Conservation (phyloP, 2,888 invertebrate species). For the Incurvaria masculella region DNA sequence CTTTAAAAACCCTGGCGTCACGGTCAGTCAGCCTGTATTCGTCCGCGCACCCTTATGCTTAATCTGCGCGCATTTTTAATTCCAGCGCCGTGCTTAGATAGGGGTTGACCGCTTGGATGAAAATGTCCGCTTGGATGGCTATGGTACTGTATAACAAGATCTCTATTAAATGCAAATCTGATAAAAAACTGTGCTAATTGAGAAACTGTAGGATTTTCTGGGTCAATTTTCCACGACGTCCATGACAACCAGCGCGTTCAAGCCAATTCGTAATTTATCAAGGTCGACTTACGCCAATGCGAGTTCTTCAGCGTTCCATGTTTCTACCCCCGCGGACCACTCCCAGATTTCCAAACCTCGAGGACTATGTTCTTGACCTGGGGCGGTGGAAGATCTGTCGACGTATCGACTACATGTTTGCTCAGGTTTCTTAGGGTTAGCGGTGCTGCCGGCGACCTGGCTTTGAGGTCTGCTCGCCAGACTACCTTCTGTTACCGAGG, state of each 20-base stretch:
- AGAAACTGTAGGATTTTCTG: slow-evolving; percentile 5
- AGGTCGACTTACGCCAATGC: slow-evolving; percentile 8
- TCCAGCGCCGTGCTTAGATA: no score
- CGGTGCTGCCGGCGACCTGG: slow-evolving; percentile 17
- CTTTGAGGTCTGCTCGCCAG: slow-evolving; percentile 22
- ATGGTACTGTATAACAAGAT: slow-evolving; percentile 13
- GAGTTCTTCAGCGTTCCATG: slow-evolving; percentile 13
- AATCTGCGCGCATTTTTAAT: no score
- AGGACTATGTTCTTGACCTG: slow-evolving; percentile 10
- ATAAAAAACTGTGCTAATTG: slow-evolving; percentile 11
- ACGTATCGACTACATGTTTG: slow-evolving; percentile 13
- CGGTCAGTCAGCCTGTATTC: no score
- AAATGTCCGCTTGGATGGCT: no score
- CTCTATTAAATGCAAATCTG: slow-evolving; percentile 11
- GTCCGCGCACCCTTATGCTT: no score
- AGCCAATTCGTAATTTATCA: slow-evolving; percentile 14
- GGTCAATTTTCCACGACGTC: slow-evolving; percentile 9
- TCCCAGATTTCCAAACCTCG: slow-evolving; percentile 20
- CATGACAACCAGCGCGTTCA: slow-evolving; percentile 18
- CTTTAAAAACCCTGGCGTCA: no score
- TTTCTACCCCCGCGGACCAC: slow-evolving; percentile 13
- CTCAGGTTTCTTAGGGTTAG: slow-evolving; percentile 12
- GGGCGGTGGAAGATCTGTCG: slow-evolving; percentile 15
- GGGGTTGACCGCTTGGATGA: no score
- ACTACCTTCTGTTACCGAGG: slow-evolving; percentile 18